These are phyloP conservation scores for Aldabrachelys gigantea DNA, from an alignment of 2,113 vertebrate species.

Conservation along the genomic window DNA sequence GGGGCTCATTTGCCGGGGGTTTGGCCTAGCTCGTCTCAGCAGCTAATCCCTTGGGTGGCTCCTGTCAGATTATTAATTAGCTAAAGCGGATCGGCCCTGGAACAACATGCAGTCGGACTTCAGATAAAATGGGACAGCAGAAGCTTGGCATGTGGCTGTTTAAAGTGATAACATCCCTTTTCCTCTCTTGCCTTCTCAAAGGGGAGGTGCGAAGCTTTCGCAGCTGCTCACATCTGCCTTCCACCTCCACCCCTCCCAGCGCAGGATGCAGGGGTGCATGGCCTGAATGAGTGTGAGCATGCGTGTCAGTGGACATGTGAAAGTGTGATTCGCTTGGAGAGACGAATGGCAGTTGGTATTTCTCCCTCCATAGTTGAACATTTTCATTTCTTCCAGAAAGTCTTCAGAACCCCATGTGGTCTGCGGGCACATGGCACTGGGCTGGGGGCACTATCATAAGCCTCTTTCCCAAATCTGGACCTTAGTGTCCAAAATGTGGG, in stretches of 20 bases:
- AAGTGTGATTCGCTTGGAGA: background rate
- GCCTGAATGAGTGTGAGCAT: background rate
- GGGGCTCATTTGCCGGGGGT: constrained; percentile 82
- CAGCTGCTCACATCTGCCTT: background rate
- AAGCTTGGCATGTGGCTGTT: constrained; percentile 61
- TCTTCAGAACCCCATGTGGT: background rate
- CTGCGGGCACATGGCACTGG: background rate
- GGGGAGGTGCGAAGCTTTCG: background rate
- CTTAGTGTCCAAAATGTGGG: too few species aligned
- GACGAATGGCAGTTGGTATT: background rate
- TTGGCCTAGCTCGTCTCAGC: constrained; percentile 81
- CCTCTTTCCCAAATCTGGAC: too few species aligned
- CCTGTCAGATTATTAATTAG: constrained; percentile 91
- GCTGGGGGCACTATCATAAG: too few species aligned
- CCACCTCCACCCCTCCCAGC: too few species aligned
- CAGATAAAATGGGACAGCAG: constrained; percentile 81
- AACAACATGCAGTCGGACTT: constrained; percentile 83
- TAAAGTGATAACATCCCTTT: constrained; percentile 76
- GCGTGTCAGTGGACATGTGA: background rate
- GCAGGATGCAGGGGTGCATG: background rate
- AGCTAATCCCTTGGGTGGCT: constrained; percentile 85
- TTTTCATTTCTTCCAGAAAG: background rate
- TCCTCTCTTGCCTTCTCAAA: background rate
- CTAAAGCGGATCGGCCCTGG: constrained; percentile 86
- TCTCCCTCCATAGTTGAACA: rapidly evolving